A percentile compares a stretch with the other conserved stretches of the same genome.
Evolutionary conservation across 2,888 invertebrate genomes (phyloP).

Genomic region (Agrochola lota): DNA sequence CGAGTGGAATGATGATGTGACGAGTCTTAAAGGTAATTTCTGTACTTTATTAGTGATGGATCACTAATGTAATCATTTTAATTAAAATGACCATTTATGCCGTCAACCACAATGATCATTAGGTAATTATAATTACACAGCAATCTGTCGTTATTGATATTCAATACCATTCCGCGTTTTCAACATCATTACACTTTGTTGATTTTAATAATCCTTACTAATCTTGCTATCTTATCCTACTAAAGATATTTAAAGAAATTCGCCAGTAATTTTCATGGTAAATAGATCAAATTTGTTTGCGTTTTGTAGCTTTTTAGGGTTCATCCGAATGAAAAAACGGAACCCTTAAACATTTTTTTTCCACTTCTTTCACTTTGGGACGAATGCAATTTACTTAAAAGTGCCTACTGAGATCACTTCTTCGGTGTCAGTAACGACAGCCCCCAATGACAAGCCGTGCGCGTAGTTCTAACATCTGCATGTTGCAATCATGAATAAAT

Average conservation of each 20-base stretch:
- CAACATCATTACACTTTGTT: neutral
- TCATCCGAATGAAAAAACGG: too few species aligned
- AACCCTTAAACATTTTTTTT: too few species aligned
- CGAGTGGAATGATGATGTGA: too few species aligned
- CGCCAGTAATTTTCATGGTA: neutral
- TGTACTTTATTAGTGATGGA: neutral
- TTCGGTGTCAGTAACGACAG: neutral
- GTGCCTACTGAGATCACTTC: neutral
- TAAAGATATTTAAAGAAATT: neutral
- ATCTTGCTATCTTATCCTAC: neutral
- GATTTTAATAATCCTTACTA: neutral
- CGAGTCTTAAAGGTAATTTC: neutral
- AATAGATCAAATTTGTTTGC: neutral
- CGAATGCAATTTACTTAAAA: neutral
- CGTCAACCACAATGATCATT: neutral
- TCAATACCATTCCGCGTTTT: too few species aligned
- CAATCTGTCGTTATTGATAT: neutral
- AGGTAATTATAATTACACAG: slow-evolving; percentile 8
- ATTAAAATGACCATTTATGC: neutral
- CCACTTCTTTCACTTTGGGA: neutral
- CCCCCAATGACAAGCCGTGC: neutral
- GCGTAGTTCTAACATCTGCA: neutral
- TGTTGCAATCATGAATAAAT: neutral
- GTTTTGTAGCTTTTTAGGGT: neutral
- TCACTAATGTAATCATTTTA: neutral